phyloP scores from a whole-genome alignment of 2,113 vertebrate genomes.

The Okapia johnstoni region DNA sequence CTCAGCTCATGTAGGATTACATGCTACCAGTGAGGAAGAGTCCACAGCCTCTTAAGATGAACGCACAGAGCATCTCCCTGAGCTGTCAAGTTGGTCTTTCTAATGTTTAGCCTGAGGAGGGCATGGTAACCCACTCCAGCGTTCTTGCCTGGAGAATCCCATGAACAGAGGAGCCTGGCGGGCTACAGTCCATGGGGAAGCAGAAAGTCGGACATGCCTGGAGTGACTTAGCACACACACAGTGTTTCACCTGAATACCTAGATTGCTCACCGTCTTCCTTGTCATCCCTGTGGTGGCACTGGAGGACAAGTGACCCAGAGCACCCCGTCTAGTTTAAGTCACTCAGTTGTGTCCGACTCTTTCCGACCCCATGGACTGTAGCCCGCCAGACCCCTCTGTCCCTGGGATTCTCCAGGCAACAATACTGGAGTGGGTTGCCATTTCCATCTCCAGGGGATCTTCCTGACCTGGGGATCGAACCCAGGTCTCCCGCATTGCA shows the following conservation, averaged over 20 bases:
- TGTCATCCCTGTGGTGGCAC: too few species aligned
- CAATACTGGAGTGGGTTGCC: not conserved
- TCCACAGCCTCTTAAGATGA: not conserved
- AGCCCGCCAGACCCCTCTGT: not conserved
- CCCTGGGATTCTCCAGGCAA: not conserved
- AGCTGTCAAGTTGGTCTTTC: not conserved
- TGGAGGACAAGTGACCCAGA: too few species aligned
- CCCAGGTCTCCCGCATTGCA: not conserved
- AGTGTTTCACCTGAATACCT: not conserved
- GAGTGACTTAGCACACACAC: not conserved
- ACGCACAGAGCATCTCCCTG: not conserved
- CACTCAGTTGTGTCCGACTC: fast-evolving
- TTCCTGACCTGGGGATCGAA: not conserved
- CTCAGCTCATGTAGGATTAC: too few species aligned
- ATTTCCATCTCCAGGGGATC: not conserved
- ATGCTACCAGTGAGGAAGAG: not conserved
- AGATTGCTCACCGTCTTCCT: not conserved
- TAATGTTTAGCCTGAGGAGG: not conserved
- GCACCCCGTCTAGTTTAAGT: not conserved
- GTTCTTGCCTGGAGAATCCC: not conserved
- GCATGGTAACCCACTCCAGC: not conserved
- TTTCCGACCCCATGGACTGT: not conserved
- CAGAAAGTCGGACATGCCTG: not conserved
- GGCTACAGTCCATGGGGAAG: not conserved
- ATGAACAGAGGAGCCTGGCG: not conserved